These are phyloP conservation scores for Troides oblongomaculatus DNA, from an alignment of 2,888 invertebrate genomes.

Conservation along the genomic window DNA sequence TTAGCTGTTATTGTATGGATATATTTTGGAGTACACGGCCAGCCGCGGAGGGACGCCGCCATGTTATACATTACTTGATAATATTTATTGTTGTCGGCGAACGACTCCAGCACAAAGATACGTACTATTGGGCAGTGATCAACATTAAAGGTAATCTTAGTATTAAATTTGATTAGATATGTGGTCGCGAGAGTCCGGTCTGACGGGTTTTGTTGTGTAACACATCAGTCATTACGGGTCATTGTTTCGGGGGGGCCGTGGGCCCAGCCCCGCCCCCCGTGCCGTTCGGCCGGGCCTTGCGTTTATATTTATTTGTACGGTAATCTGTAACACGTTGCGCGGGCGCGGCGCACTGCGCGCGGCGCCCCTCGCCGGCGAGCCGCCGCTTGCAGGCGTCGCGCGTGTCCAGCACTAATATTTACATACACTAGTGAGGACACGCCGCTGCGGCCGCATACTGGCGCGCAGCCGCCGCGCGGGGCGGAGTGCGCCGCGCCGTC, in stretches of 20 bases:
- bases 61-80: conserved; percentile 58
- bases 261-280: conserved; percentile 59
- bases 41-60: conserved; percentile 65
- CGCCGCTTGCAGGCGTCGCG: no score
- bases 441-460: no score
- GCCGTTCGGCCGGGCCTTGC: conserved; percentile 52
- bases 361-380: no score
- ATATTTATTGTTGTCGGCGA: conserved; percentile 73
- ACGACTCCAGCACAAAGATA: conserved; percentile 78
- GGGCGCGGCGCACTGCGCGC: conserved; percentile 35
- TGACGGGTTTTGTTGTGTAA: conserved; percentile 66
- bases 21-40: conserved; percentile 75
- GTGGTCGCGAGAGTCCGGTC: conserved; percentile 64
- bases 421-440: neutral
- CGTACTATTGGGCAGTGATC: conserved; percentile 80
- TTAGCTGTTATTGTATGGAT: conserved; percentile 77
- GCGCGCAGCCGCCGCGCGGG: neutral
- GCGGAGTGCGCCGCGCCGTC: conserved; percentile 20
- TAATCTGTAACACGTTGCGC: conserved; percentile 70
- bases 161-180: conserved; percentile 75
- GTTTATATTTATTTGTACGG: conserved; percentile 68
- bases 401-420: conserved; percentile 21
- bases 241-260: conserved; percentile 60
- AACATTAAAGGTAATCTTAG: conserved; percentile 79
- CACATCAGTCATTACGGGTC: conserved; percentile 72